A percentile compares a stretch with the other conserved stretches of the same genome.
Conservation (phyloP, 2,888 invertebrate genomes). For the Ormyrus labotus region DNA sequence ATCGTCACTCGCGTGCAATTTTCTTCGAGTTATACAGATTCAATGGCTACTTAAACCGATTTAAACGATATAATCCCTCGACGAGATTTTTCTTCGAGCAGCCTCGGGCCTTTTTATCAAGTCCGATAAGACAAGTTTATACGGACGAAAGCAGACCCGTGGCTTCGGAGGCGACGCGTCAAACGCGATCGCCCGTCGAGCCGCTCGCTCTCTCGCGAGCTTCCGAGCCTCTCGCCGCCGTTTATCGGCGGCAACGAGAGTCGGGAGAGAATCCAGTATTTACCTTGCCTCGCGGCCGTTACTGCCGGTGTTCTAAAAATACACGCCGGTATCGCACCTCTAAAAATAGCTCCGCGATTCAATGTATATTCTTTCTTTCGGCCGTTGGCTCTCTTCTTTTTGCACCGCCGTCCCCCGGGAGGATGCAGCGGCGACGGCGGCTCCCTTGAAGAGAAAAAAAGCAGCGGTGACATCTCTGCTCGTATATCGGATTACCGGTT, state of each 20-base stretch:
- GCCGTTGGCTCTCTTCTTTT: neutral
- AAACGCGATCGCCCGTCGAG: neutral
- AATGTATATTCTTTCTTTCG: conserved; percentile 25
- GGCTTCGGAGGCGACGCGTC: neutral
- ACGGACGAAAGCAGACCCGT: neutral
- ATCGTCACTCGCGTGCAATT: too few relatives aligned
- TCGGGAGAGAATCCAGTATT: too few relatives aligned
- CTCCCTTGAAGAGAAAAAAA: neutral
- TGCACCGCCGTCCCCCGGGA: neutral
- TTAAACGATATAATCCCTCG: too few relatives aligned
- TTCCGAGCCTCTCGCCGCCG: too few relatives aligned
- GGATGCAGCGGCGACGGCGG: conserved; percentile 1
- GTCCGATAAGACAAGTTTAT: too few relatives aligned
- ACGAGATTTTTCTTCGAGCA: too few relatives aligned
- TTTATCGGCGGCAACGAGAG: too few relatives aligned
- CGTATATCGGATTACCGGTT: conserved; percentile 34
- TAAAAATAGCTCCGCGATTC: conserved; percentile 45
- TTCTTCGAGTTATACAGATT: too few relatives aligned
- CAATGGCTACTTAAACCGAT: too few relatives aligned
- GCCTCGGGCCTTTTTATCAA: too few relatives aligned
- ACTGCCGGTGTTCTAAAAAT: conserved; percentile 41
- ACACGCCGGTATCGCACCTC: conserved; percentile 28
- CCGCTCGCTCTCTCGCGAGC: neutral
- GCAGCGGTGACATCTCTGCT: conserved; percentile 16
- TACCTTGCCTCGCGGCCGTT: neutral